Conservation (phyloP, 2,797 vertebrate genomes). For the Anisognathus igniventris region DNA sequence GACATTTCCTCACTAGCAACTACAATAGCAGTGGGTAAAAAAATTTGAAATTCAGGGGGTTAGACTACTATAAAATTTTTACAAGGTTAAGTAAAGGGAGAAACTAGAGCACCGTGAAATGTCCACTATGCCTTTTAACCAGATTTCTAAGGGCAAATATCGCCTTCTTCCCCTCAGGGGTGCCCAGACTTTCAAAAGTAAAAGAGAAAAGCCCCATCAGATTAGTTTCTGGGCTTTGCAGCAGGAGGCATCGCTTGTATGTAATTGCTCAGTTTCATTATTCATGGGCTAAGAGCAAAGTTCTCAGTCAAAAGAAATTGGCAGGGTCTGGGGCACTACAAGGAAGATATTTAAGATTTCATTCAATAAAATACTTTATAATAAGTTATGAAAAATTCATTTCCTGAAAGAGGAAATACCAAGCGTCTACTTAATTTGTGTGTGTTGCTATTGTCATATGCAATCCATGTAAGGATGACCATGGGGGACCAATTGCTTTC, state of each 20-base stretch:
- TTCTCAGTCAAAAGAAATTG: background rate
- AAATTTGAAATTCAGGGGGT: background rate
- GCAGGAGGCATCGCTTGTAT: constrained; percentile 7
- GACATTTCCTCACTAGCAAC: background rate
- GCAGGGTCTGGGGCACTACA: background rate
- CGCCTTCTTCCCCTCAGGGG: background rate
- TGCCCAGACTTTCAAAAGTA: constrained; percentile 9
- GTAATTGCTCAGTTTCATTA: constrained; percentile 40
- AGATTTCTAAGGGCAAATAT: background rate
- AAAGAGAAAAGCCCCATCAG: background rate
- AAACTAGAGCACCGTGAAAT: background rate
- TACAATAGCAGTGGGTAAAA: background rate
- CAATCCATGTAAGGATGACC: background rate
- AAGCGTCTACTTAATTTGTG: background rate
- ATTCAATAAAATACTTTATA: constrained; percentile 19
- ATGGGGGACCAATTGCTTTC: background rate
- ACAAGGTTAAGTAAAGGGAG: constrained; percentile 20
- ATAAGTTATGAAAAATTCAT: constrained; percentile 44
- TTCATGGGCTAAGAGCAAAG: constrained; percentile 35
- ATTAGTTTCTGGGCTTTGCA: constrained; percentile 36
- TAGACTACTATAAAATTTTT: constrained; percentile 40
- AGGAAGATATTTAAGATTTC: background rate
- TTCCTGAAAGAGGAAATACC: constrained; percentile 4
- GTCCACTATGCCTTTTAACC: background rate
- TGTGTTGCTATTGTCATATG: background rate